A percentile compares a stretch with the other conserved stretches of the same genome.
Conservation (phyloP, 2,797 vertebrate species). For the Sebastes elongatus region DNA sequence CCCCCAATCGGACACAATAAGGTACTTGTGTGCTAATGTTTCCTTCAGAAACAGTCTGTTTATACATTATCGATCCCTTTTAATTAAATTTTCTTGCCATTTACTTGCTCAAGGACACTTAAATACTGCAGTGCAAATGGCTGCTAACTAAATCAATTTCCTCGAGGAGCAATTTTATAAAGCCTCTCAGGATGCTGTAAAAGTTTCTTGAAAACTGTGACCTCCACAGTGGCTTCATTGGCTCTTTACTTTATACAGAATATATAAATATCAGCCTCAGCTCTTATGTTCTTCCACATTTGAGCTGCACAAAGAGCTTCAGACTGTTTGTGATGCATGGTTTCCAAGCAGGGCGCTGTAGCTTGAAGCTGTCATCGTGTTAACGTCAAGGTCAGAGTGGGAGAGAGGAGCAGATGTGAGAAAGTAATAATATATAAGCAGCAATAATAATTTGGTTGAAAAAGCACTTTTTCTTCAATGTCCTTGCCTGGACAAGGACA, state of each 20-base stretch:
- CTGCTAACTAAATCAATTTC: not conserved
- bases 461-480: conserved; percentile 29
- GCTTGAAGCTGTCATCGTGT: conserved; percentile 14
- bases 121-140: not conserved
- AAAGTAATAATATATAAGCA: conserved; percentile 8
- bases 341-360: conserved; percentile 29
- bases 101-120: not conserved
- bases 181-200: not conserved
- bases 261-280: not conserved
- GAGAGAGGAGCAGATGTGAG: conserved; percentile 21
- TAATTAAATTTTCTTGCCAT: conserved; percentile 2
- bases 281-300: not conserved
- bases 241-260: not conserved
- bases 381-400: conserved; percentile 39
- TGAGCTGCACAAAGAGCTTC: not conserved
- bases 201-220: not conserved
- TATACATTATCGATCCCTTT: conserved; percentile 17
- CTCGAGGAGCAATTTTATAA: not conserved
- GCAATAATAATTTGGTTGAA: conserved; percentile 26
- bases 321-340: not conserved
- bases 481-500: conserved; percentile 39
- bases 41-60: conserved; percentile 2
- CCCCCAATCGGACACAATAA: conserved; percentile 29
- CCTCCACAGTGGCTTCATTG: not conserved
- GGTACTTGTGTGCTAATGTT: conserved; percentile 12